These are phyloP conservation scores for Acanthosoma haemorrhoidale DNA, from an alignment of 2,888 invertebrate species.

Conservation along the genomic window DNA sequence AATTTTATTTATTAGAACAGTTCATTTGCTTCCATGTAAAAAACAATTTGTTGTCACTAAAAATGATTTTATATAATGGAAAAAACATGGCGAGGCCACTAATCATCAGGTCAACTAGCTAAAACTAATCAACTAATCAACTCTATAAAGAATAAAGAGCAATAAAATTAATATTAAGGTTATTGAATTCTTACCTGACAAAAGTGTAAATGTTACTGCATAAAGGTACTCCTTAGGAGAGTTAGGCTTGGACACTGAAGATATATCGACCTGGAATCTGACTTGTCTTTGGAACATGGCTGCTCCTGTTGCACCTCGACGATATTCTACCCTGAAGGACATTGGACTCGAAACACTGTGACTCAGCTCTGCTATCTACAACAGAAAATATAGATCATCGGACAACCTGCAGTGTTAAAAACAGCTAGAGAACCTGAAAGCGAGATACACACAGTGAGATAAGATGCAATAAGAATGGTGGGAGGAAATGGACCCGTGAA, in stretches of 20 bases:
- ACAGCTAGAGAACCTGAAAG: neutral
- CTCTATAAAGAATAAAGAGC: too few relatives aligned
- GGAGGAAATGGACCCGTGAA: slow-evolving; percentile 11
- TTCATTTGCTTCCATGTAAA: too few relatives aligned
- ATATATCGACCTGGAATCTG: slow-evolving; percentile 86
- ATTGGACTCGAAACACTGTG: slow-evolving; percentile 98
- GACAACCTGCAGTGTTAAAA: neutral
- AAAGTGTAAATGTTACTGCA: slow-evolving; percentile 88
- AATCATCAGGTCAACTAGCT: too few relatives aligned
- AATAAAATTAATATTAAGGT: too few relatives aligned
- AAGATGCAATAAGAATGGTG: slow-evolving; percentile 5
- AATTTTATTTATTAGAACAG: too few relatives aligned
- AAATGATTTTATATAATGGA: too few relatives aligned
- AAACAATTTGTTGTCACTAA: too few relatives aligned
- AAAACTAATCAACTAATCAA: too few relatives aligned
- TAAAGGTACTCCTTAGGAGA: slow-evolving; percentile 70
- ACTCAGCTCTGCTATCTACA: slow-evolving; percentile 87
- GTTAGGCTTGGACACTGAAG: slow-evolving; percentile 71
- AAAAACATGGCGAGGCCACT: too few relatives aligned
- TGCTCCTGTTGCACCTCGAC: slow-evolving; percentile 86
- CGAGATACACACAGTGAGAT: slow-evolving; percentile 23
- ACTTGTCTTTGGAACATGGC: slow-evolving; percentile 96
- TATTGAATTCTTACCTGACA: slow-evolving; percentile 65
- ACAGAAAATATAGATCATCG: slow-evolving; percentile 34
- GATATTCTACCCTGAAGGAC: slow-evolving; percentile 97